Conservation (phyloP, 2,113 vertebrate genomes). For the Oryzias curvinotus region DNA sequence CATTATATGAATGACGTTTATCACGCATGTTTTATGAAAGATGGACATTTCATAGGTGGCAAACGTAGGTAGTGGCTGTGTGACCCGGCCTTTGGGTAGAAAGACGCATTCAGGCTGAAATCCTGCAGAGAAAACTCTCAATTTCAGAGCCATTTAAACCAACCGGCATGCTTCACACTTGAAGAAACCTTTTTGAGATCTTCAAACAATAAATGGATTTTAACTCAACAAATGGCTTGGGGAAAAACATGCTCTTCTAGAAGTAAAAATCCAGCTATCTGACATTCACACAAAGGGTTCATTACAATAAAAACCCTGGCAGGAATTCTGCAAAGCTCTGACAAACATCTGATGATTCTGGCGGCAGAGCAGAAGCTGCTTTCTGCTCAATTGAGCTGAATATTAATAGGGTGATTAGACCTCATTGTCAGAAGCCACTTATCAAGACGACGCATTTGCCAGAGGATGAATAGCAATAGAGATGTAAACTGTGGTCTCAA, state of each 20-base stretch:
- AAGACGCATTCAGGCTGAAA: not conserved
- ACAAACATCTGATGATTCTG: conserved; percentile 39
- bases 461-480: conserved; percentile 61
- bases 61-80: too few relatives aligned
- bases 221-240: not conserved
- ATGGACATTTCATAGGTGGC: too few relatives aligned
- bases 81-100: conserved; percentile 21
- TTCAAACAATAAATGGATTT: too few relatives aligned
- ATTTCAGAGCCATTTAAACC: not conserved
- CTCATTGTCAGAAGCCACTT: conserved; percentile 75
- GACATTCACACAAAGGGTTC: conserved; percentile 25
- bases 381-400: conserved; percentile 67
- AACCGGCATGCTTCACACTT: not conserved
- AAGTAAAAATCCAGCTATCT: conserved; percentile 33
- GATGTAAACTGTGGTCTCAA: conserved; percentile 53
- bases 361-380: conserved; percentile 52
- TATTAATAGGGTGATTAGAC: conserved; percentile 71
- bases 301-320: conserved; percentile 48
- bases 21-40: too few relatives aligned
- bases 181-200: too few relatives aligned
- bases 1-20: too few relatives aligned
- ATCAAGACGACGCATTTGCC: conserved; percentile 63
- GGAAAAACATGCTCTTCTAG: conserved; percentile 19
- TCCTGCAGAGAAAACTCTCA: not conserved
- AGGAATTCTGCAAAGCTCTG: conserved; percentile 50